Evolutionary conservation across 2,797 vertebrate genomes (phyloP), one percentile per base, ranked within the genome.

Genomic region (Cyclopterus lumpus): DNA sequence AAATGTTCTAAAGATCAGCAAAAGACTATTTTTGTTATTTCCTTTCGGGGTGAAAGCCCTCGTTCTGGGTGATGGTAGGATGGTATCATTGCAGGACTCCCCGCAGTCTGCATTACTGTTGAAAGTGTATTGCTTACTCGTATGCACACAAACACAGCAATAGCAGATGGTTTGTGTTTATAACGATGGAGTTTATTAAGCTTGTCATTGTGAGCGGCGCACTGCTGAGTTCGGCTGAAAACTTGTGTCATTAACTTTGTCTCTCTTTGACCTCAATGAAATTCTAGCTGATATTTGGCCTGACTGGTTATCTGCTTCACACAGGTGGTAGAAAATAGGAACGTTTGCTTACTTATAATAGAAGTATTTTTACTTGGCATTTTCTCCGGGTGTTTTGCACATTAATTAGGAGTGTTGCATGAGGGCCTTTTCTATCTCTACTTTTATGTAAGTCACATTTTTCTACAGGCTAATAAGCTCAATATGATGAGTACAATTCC

Each of bases 141-240:
- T 6, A 68, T 32, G 20, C 12, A 53, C 15, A 36, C 46, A 46
- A 30, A 64, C 73, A 7, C 62, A 71, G 80, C 10, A 6, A 65
- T 69, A 68, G 46, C 36, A 81, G 44, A 65, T 75, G 69, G 61
- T 63, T 75, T 57, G 69, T 76, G 69, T 72, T 68, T 65, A 32
- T 55, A 38, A 34, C 68, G 67, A 77, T 42, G 46, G 62, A 76
- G 53, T 69, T 77, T 28, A n/a, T 30, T 57, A 68, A 32, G 38
- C 57, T 78, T 67, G 46, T 63, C 67, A 12, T 48, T 75, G 38
- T 66, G 38, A 66, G 60, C 4, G 0, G 20, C 2, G 40, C 38
- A 10, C 63, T 51, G 55, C 71, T 69, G 72, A 51, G 10, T 42
- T 68, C 40, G 68, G 55, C 8, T 59, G 55, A 49, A 61, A 54